Base-by-base conservation (phyloP, 2,113 vertebrate species). In the Ophthalmolycus amberensis region DNA sequence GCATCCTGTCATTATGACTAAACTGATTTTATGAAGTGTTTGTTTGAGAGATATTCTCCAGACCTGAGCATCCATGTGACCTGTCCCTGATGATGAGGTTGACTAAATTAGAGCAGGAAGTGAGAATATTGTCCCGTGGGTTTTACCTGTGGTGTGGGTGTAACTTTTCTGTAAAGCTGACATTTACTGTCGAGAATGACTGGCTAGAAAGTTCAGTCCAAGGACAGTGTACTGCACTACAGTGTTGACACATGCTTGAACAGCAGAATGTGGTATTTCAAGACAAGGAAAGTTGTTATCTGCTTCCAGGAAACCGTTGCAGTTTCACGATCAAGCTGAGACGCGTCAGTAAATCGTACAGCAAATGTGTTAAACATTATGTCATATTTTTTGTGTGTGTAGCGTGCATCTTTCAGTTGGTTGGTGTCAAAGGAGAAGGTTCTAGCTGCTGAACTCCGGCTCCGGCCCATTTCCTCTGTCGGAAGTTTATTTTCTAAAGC, bases 91-190 rank as follows among this genome's bases (percentile, higher is more conserved):
- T 75, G 83, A 80, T 32, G 71, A 85, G 1, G 44, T 71, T 59
- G 74, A 87, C 80, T 88, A 68, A 85, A 90, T 85, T 87, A 91
- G 80, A 82, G 62, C 62, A 84, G 77, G 70, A 79, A 89, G 91
- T 92, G 69, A 80, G 85, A 88, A 63, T 85, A 38, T 70, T 81
- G 37, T 86, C 85, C 70, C 77, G 48, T n/a, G 89, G 66, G 70
- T 72, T 68, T 74, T 63, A 86, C 79, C 76, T 83, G 74, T 79
- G 71, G 40, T 16, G 34, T 81, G 66, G 73, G 63, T 70, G 42
- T 79, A 52, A 71, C 83, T 87, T 3, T 34, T 73, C 52, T 66
- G 58, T 82, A 65, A 80, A 77, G 62, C 71, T 66, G 66, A 48
- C 48, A 62, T 73, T 71, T 73, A 79, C 69, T 68, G 71, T 83